Evolutionary conservation across 2,888 invertebrate species (phyloP).

Genomic region (Agrochola circellaris): DNA sequence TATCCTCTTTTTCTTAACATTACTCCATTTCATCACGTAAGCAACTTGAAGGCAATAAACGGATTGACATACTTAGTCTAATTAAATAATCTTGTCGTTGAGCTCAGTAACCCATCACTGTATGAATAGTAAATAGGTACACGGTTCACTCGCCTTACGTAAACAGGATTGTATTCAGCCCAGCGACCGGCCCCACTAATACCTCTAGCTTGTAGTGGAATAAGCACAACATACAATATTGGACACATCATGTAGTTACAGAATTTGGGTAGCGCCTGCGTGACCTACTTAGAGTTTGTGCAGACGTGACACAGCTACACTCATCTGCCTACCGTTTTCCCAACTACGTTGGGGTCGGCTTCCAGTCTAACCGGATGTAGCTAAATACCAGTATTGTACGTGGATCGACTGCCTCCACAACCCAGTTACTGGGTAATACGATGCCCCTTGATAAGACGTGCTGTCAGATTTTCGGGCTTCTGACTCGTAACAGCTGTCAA

Average conservation of each 20-base stretch:
- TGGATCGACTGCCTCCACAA: no score
- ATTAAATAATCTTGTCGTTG: constrained; percentile 10
- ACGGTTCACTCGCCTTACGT: neutral
- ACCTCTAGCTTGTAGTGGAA: constrained; percentile 21
- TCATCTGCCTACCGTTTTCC: neutral
- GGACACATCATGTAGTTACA: constrained; percentile 32
- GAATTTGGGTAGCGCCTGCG: constrained; percentile 37
- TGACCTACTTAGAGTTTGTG: constrained; percentile 50
- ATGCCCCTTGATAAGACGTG: neutral
- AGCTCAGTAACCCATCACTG: constrained; percentile 3
- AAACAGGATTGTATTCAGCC: constrained; percentile 21
- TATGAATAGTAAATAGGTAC: constrained; percentile 9
- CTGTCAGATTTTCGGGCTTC: neutral
- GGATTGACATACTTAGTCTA: constrained; percentile 14
- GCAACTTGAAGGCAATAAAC: neutral
- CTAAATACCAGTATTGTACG: no score
- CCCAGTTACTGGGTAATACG: neutral
- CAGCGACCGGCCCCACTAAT: constrained; percentile 10
- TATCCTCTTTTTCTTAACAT: neutral
- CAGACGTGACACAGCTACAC: constrained; percentile 4
- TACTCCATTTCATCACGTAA: neutral
- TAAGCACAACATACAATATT: constrained; percentile 48
- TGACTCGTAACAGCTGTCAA: neutral
- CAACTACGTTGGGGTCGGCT: no score
- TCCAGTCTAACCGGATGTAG: no score